Conservation (phyloP, 2,113 vertebrate species). For the Tyrannus savana region DNA sequence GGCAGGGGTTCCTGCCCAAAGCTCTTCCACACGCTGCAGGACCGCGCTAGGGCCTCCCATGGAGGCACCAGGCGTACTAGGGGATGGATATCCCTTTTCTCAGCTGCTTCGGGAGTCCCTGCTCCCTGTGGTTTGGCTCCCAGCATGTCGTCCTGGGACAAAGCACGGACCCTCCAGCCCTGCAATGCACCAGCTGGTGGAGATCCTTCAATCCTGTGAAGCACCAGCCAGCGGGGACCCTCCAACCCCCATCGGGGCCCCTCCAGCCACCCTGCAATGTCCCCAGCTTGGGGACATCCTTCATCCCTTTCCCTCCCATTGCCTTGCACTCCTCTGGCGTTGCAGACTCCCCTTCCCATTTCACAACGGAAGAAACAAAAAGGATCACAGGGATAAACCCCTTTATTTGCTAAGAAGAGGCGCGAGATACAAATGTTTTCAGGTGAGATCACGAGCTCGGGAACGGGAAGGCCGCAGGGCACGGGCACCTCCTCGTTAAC, state of each 20-base stretch:
- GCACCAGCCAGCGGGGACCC: background rate
- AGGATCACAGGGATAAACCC: background rate
- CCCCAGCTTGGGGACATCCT: background rate
- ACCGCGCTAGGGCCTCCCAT: rapidly evolving
- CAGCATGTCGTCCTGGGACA: rapidly evolving
- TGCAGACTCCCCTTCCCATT: background rate
- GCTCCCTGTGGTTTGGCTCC: rapidly evolving
- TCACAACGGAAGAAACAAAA: background rate
- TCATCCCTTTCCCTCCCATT: background rate
- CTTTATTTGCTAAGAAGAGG: slow-evolving; percentile 19
- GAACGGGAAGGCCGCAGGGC: background rate
- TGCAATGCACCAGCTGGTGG: no score
- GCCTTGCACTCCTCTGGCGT: background rate
- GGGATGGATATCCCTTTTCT: no score
- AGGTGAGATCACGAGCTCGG: background rate
- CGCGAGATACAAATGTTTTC: rapidly evolving
- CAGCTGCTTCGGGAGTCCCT: background rate
- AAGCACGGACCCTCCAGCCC: background rate
- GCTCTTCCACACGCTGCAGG: background rate
- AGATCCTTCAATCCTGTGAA: no score
- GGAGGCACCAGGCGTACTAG: rapidly evolving
- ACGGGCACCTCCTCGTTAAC: background rate
- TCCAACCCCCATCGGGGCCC: no score
- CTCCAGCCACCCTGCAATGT: background rate
- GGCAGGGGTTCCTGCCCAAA: background rate